These are phyloP conservation scores for Apoderus coryli DNA, from an alignment of 2,888 invertebrate genomes.

Conservation along the genomic window DNA sequence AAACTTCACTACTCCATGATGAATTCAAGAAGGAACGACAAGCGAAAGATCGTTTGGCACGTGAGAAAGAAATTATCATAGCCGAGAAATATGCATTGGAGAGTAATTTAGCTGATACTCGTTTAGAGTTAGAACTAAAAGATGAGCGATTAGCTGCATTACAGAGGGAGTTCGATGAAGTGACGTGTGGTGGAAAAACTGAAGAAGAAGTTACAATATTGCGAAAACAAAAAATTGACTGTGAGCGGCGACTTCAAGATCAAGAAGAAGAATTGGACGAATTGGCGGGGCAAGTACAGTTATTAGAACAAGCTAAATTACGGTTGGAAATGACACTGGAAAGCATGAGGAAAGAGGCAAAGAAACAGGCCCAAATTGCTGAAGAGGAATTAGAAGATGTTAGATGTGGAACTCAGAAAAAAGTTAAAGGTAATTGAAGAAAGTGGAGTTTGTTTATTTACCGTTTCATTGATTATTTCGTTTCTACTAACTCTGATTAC, in stretches of 20 bases:
- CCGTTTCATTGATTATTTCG: too few species aligned
- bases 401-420: slow-evolving; percentile 79
- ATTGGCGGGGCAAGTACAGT: slow-evolving; percentile 62
- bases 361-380: slow-evolving; percentile 75
- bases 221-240: slow-evolving; percentile 71
- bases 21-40: slow-evolving; percentile 68
- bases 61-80: slow-evolving; percentile 73
- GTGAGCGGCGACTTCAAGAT: slow-evolving; percentile 71
- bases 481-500: too few species aligned
- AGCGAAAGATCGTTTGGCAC: slow-evolving; percentile 60
- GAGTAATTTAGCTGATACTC: slow-evolving; percentile 70
- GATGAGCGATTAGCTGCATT: slow-evolving; percentile 71
- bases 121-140: slow-evolving; percentile 76
- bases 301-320: slow-evolving; percentile 85
- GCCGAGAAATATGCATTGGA: slow-evolving; percentile 81
- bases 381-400: slow-evolving; percentile 92
- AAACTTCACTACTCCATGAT: slow-evolving; percentile 68
- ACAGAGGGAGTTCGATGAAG: slow-evolving; percentile 72
- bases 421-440: slow-evolving; percentile 66
- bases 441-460: too few species aligned
- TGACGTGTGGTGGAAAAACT: slow-evolving; percentile 63
- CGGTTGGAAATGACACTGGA: slow-evolving; percentile 89
- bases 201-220: slow-evolving; percentile 76
- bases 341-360: slow-evolving; percentile 79
- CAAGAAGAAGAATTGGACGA: slow-evolving; percentile 95